These are phyloP conservation scores for Eulemur macaco DNA, from an alignment of 2,113 vertebrate species.

Conservation along the genomic window DNA sequence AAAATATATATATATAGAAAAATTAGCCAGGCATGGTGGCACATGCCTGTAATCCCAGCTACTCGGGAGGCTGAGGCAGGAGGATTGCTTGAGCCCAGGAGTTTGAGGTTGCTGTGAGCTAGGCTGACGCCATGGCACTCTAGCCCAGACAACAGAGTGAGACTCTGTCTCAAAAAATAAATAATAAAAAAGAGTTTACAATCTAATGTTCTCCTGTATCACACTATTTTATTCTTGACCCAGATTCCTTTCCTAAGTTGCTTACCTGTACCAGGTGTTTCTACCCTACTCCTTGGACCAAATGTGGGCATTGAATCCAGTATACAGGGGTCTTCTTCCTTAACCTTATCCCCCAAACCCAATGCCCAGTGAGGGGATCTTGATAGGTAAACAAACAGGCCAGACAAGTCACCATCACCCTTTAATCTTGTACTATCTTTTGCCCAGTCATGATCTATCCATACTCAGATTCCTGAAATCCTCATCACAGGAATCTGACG, in stretches of 20 bases:
- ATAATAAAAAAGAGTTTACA: background rate
- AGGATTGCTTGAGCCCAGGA: too few relatives aligned
- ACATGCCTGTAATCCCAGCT: too few relatives aligned
- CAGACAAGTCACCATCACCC: background rate
- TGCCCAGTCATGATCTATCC: background rate
- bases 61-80: too few relatives aligned
- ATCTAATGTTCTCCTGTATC: background rate
- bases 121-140: too few relatives aligned
- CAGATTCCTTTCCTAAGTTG: conserved; percentile 10
- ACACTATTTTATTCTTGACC: background rate
- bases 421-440: background rate
- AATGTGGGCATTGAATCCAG: background rate
- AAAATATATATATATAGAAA: too few relatives aligned
- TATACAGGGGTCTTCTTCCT: background rate
- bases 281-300: background rate
- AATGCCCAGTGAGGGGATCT: background rate
- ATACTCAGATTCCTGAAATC: conserved; percentile 10
- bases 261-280: background rate
- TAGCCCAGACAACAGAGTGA: too few relatives aligned
- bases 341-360: background rate
- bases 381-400: background rate
- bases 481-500: background rate
- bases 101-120: too few relatives aligned
- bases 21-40: too few relatives aligned
- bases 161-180: too few relatives aligned